Base-by-base conservation (phyloP, 2,113 vertebrate genomes). In the Noturus placidus region DNA sequence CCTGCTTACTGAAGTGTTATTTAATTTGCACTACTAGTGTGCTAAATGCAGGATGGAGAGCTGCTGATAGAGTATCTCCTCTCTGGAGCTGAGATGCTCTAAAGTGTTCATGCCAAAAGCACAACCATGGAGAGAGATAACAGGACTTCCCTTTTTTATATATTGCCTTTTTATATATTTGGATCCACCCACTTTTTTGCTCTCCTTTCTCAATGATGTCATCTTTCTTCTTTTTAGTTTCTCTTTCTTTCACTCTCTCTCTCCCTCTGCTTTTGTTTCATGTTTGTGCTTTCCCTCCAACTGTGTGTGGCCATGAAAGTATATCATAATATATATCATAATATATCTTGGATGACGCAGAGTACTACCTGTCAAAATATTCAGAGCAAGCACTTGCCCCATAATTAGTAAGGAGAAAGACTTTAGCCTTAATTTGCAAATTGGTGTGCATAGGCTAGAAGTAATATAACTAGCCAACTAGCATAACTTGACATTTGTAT, bases 11-110 rank as follows among this genome's bases (percentile, higher is more conserved):
- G 74, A 69, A 78, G 74, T 88, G 85, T 90, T 87, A 85, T 91
- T 89, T 90, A 82, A 90, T 90, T 89, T 85, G 86, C 90, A 92
- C 91, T 86, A 88, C 89, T 88, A 70, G 90, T 92, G 92, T 93
- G 93, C 93, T 93, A 93, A 93, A 92, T 93, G 93, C 94, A 92
- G 93, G 91, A 93, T 93, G 17, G 63, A 88, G 90, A 92, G 93
- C 89, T 86, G 92, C 91, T 87, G 91, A 93, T 92, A 90, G 84
- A 85, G 90, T 93, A 91, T 93, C 91, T 92, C 86, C 82, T 85
- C 83, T 84, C 67, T 89, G 90, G 50, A 85, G 85, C 88, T 85
- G 70, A 89, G 81, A 61, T 38, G 22, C 69, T 82, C 63, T 89
- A 56, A 56, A 87, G 88, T 89, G 80, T 72, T 82, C 57, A 79